phyloP scores from a whole-genome alignment of 2,113 vertebrate genomes.

The Toxotes chatareus region DNA sequence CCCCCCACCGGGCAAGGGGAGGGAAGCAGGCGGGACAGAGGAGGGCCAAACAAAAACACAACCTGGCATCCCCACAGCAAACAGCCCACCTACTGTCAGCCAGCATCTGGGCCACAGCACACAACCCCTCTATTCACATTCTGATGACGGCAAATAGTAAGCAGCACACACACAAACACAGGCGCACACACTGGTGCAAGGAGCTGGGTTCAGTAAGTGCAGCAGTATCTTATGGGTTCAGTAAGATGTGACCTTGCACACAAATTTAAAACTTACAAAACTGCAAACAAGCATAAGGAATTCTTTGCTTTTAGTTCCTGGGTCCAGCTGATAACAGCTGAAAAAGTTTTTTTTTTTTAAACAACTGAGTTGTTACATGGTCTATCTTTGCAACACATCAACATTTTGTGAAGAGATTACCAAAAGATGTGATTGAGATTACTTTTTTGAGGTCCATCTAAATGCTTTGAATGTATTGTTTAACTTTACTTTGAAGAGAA shows the following conservation, averaged over 20 bases:
- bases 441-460: constrained; percentile 5
- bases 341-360: not conserved
- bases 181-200: constrained; percentile 15
- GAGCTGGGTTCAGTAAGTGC: not conserved
- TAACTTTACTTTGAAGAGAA: constrained; percentile 28
- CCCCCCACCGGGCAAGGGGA: constrained; percentile 65
- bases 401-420: not conserved
- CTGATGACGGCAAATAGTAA: constrained; percentile 65
- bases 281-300: not conserved
- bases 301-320: not conserved
- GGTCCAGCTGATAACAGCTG: not conserved
- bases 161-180: constrained; percentile 45
- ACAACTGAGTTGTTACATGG: not conserved
- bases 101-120: constrained; percentile 78
- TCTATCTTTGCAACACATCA: not conserved
- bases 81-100: constrained; percentile 80
- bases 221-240: not conserved
- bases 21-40: constrained; percentile 77
- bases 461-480: constrained; percentile 29
- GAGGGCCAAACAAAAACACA: constrained; percentile 84
- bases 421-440: not conserved
- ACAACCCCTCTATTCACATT: constrained; percentile 75
- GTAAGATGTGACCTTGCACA: not conserved
- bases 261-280: constrained; percentile 3
- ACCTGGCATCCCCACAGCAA: constrained; percentile 81